Evolutionary conservation across 2,888 invertebrate species (phyloP), one percentile per base, ranked within the genome.

Genomic region (Syrista parreyssii): DNA sequence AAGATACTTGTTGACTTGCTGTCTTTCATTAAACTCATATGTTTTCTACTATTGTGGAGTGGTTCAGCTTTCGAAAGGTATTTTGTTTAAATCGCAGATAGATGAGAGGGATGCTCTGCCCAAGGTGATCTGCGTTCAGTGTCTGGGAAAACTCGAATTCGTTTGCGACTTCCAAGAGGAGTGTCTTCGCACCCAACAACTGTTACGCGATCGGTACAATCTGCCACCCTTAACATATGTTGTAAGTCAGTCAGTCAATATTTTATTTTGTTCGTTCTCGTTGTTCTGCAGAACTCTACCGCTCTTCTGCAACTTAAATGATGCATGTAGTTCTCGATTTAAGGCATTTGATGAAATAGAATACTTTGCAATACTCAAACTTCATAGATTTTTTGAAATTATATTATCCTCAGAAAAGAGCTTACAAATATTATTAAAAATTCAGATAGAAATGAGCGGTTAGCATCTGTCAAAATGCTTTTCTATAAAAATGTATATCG

Each of bases 111-210:
- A 91, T 88, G 89, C 89, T 87, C 89, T 91, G 82, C 91, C 91
- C 80, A 91, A 91, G 86, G 88, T 87, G 85, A 91, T 91, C 86
- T 91, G 91, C 86, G 90, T 91, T 85, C 91, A 91, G 80, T 91
- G 91, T 88, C 86, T 91, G 86, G 91, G 91, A 79, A 91, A 91
- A 86, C 90, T 91, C 79, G 91, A 91, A 88, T 91, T 91, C 85
- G 91, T 91, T 86, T 91, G 91, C 80, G 91, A 91, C 86, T 91
- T 91, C 83, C 91, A 91, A 90, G 91, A 91, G 86, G 91, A 91
- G 87, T 91, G 91, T 89, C 89, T 91, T 79, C 91, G 90, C 84
- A 91, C 91, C 83, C 91, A 91, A 87, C 88, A 90, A 84, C 85
- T 88, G 85, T 89, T 91, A 84, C 90, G 88, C 84, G 87, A 91